A percentile compares a stretch with the other conserved stretches of the same genome.
These are phyloP conservation scores for Silurus glanis DNA, from an alignment of 2,113 vertebrate species.

Conservation along the genomic window DNA sequence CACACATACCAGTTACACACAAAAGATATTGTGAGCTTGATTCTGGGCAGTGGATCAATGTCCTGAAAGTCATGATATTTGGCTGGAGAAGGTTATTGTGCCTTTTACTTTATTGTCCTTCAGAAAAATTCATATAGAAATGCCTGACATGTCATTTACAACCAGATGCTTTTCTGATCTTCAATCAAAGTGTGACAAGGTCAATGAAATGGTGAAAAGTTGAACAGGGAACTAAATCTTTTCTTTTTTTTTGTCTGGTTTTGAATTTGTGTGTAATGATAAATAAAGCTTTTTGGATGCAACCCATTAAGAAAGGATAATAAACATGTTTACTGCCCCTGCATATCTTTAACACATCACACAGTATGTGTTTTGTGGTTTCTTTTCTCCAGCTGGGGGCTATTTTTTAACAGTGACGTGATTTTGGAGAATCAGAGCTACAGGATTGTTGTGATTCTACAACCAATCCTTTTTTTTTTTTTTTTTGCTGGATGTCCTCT, in stretches of 20 bases:
- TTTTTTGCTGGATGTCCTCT: conserved; percentile 23
- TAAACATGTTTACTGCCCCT: neutral
- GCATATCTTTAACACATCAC: conserved; percentile 15
- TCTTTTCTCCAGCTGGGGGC: conserved; percentile 38
- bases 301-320: neutral
- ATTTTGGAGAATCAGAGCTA: conserved; percentile 29
- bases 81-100: conserved; percentile 14
- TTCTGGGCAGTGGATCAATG: neutral
- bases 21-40: neutral
- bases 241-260: neutral
- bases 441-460: conserved; percentile 40
- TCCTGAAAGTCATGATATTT: neutral
- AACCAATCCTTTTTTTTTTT: conserved; percentile 5
- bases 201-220: neutral
- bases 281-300: neutral
- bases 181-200: conserved; percentile 28
- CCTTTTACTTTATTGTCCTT: conserved; percentile 1
- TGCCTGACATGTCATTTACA: conserved; percentile 40
- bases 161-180: conserved; percentile 26
- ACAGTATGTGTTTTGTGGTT: conserved; percentile 20
- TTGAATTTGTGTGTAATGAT: neutral
- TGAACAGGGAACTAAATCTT: neutral
- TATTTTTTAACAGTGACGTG: conserved; percentile 44
- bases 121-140: neutral
- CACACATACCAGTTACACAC: neutral